These are phyloP conservation scores for Drosophila nigrodunni DNA, from an alignment of 1,140 invertebrate species.

Conservation along the genomic window DNA sequence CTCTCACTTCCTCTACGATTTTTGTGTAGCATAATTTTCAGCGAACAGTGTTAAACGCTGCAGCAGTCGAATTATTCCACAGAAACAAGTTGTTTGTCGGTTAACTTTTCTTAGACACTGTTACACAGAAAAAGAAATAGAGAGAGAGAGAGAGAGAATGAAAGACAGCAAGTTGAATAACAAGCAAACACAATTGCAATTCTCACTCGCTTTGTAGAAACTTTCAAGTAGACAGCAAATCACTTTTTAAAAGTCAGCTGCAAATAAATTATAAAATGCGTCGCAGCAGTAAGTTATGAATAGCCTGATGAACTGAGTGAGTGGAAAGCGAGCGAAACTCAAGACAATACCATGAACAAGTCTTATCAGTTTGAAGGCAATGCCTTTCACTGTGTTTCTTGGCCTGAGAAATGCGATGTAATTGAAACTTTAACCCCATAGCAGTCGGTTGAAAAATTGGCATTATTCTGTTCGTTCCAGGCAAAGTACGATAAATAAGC, in stretches of 20 bases:
- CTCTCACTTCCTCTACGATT: not conserved
- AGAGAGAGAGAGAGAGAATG: not conserved
- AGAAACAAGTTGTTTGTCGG: slow-evolving; percentile 58
- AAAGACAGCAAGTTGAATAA: slow-evolving; percentile 1
- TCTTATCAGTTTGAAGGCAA: slow-evolving; percentile 22
- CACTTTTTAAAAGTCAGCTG: slow-evolving; percentile 60
- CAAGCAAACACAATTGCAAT: slow-evolving; percentile 51
- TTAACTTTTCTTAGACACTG: slow-evolving; percentile 52
- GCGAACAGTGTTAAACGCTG: slow-evolving; percentile 45
- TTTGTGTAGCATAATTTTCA: slow-evolving; percentile 66
- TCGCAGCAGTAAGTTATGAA: slow-evolving; percentile 16
- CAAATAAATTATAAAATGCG: slow-evolving; percentile 57
- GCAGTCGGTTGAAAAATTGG: slow-evolving; percentile 66
- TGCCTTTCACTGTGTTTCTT: not conserved
- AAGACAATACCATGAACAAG: not conserved
- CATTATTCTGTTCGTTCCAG: slow-evolving; percentile 55
- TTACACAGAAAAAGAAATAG: not conserved
- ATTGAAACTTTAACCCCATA: slow-evolving; percentile 75
- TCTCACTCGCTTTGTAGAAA: slow-evolving; percentile 53
- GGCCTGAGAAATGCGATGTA: slow-evolving; percentile 40
- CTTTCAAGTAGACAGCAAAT: slow-evolving; percentile 47
- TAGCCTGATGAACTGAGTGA: not conserved
- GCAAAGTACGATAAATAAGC: slow-evolving; percentile 66
- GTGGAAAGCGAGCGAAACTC: not conserved
- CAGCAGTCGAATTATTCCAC: slow-evolving; percentile 66